Base-by-base conservation (phyloP, 92 coral and sea anemone species). In the Nematostella vectensis region DNA sequence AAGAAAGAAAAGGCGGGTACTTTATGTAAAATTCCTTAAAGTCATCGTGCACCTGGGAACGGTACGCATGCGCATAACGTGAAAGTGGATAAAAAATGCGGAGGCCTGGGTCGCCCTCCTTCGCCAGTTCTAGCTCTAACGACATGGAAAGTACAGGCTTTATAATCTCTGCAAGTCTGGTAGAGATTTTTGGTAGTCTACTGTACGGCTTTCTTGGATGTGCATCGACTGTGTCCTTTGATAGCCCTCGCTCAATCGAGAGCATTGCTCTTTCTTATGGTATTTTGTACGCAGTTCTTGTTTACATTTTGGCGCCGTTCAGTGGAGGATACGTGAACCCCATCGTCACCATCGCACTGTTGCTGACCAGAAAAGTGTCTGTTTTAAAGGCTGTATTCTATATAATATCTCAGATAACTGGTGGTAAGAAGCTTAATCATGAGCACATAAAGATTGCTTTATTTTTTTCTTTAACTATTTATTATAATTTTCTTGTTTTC, bases 241-340 rank as follows among this genome's bases (percentile, higher is more conserved):
- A 65, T 16, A 16, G 42, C 29, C 36, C 25, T 24, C 27, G 60
- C 13, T 65, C 71, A 23, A 54, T 31, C 12, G 61, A 25, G 11
- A 68, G 63, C 27, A 65, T 62, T 16, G 80, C 83, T 20, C 56
- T 77, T 73, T 70, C 63, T 45, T 85, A 80, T 59, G 95, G 95
- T 6, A 30, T 80, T 1, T 45, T 66, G 4, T 70, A 63, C 61
- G 66, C 88, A 12, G 50, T 69, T 45, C 63, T 76, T 62, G 39
- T 67, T 30, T 66, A 80, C 47, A 61, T 82, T 18, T 63, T 72
- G 48, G 57, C 70, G 17, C 50, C 57, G 30, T 75, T 65, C 20
- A 57, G 77, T 40, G 76, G 78, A 25, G 84, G 88, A 0, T 66
- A 74, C 67, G 31, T 85, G 27, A 85, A 85, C 51, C 83, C 95